Percentiles rank a stretch among this genome's conserved stretches.
phyloP scores from a whole-genome alignment of 2,113 vertebrate species.

The Ornithorhynchus anatinus region DNA sequence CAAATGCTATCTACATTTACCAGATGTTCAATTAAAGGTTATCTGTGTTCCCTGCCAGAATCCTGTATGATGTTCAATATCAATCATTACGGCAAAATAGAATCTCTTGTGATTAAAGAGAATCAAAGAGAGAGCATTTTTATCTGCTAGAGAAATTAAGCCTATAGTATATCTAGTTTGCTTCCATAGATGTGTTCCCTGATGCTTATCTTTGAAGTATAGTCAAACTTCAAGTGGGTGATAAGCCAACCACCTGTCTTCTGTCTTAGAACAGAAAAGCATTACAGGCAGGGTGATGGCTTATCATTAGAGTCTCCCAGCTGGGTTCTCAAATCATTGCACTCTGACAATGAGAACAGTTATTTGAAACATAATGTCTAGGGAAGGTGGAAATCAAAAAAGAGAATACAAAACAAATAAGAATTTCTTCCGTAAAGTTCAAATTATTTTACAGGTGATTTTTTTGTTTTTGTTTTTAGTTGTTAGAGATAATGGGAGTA shows the following conservation, averaged over 20 bases:
- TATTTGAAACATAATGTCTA: neutral
- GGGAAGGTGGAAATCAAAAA: neutral
- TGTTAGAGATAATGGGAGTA: too few species aligned
- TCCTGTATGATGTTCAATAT: neutral
- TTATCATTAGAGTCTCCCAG: neutral
- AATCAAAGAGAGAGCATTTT: neutral
- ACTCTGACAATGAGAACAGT: neutral
- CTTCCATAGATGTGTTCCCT: neutral
- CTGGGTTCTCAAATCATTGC: neutral
- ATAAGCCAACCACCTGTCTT: neutral
- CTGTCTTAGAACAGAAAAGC: neutral
- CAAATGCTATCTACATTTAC: slow-evolving; percentile 16
- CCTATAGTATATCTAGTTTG: neutral
- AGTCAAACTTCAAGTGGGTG: neutral
- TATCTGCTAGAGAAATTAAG: neutral
- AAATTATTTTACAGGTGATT: too few species aligned
- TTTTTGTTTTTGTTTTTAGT: too few species aligned
- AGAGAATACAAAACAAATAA: neutral
- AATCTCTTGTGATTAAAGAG: neutral
- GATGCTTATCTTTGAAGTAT: neutral
- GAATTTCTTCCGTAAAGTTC: too few species aligned
- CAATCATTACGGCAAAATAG: slow-evolving; percentile 9
- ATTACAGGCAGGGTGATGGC: neutral
- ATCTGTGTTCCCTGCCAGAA: slow-evolving; percentile 4
- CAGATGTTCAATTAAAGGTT: slow-evolving; percentile 35